Conservation (phyloP, 2,113 vertebrate species). For the Phocoena sinus region DNA sequence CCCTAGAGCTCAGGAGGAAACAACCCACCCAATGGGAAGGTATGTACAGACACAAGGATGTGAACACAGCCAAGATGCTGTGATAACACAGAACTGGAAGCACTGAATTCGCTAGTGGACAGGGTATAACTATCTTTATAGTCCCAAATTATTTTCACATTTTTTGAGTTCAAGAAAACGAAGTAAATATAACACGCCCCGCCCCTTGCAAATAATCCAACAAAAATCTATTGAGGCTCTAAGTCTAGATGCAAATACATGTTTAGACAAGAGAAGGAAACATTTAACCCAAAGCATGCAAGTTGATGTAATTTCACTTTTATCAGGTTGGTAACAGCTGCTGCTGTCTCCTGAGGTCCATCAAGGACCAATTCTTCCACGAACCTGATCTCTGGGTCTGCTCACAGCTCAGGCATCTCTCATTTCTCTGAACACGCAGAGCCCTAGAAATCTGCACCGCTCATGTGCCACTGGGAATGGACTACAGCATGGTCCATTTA, state of each 20-base stretch:
- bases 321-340: background rate
- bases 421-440: background rate
- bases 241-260: background rate
- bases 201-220: background rate
- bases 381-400: background rate
- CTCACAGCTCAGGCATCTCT: background rate
- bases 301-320: background rate
- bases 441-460: background rate
- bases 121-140: background rate
- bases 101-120: background rate
- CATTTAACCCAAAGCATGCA: background rate
- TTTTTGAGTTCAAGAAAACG: background rate
- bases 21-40: accelerated
- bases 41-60: background rate
- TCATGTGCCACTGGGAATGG: background rate
- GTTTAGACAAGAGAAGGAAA: background rate
- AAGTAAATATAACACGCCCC: background rate
- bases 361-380: background rate
- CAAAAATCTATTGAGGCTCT: background rate
- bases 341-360: background rate
- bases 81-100: background rate
- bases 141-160: background rate
- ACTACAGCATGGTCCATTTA: background rate
- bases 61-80: background rate
- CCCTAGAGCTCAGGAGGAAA: background rate